phyloP scores from a whole-genome alignment of 2,888 invertebrate genomes.

The Drosophila yooni region DNA sequence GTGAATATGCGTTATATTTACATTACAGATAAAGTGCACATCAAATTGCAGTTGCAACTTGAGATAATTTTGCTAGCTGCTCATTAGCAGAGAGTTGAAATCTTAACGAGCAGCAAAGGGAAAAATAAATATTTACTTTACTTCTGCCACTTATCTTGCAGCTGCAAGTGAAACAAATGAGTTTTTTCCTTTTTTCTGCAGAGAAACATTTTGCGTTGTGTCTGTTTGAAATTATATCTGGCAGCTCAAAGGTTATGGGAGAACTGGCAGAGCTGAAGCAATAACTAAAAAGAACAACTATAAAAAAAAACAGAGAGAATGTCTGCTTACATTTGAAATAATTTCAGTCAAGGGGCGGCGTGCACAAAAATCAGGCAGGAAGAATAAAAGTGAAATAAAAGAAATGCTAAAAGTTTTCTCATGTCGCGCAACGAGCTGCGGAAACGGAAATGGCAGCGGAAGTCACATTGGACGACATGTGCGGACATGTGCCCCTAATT shows the following conservation, averaged over 20 bases:
- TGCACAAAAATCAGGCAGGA: slow-evolving; percentile 21
- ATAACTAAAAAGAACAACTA: slow-evolving; percentile 9
- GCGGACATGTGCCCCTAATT: slow-evolving; percentile 62
- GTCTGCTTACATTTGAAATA: slow-evolving; percentile 56
- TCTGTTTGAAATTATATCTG: slow-evolving; percentile 7
- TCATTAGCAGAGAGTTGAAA: not conserved
- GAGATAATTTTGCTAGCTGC: not conserved
- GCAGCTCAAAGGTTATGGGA: slow-evolving; percentile 23
- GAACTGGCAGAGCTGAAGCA: slow-evolving; percentile 21
- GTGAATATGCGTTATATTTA: not conserved
- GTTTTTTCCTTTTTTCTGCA: not conserved
- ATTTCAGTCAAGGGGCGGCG: slow-evolving; percentile 46
- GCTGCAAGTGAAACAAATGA: not conserved
- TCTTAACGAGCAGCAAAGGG: not conserved
- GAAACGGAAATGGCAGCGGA: slow-evolving; percentile 66
- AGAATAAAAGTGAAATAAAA: slow-evolving; percentile 43
- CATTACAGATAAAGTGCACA: not conserved
- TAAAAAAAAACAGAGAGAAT: not conserved
- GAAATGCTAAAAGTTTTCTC: slow-evolving; percentile 76
- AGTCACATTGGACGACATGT: slow-evolving; percentile 69
- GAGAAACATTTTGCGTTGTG: slow-evolving; percentile 28
- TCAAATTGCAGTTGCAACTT: slow-evolving; percentile 1
- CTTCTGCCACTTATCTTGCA: not conserved
- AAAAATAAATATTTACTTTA: slow-evolving; percentile 1
- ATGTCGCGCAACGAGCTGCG: slow-evolving; percentile 53